Evolutionary conservation across 1,140 invertebrate species (phyloP).

Genomic region (Popillia japonica): DNA sequence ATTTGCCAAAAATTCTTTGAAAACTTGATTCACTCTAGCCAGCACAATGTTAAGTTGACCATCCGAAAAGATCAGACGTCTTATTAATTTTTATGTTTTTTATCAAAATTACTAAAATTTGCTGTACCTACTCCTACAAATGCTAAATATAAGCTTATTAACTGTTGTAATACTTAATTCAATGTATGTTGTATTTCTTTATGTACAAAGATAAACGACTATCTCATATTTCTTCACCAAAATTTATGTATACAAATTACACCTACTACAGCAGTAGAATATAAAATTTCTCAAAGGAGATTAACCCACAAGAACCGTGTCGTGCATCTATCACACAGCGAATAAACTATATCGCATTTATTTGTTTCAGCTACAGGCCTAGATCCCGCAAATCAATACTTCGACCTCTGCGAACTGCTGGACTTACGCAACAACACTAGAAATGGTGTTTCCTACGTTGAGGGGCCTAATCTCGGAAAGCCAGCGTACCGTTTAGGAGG

Average conservation of each 20-base stretch:
- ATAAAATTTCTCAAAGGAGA: conserved; percentile 2
- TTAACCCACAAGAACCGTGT: not conserved
- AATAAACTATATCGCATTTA: conserved; percentile 38
- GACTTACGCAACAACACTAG: conserved; percentile 28
- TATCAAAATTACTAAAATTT: too few relatives aligned
- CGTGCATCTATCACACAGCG: not conserved
- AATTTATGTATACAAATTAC: not conserved
- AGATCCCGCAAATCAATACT: conserved; percentile 46
- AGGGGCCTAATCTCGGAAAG: conserved; percentile 4
- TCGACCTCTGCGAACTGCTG: conserved; percentile 35
- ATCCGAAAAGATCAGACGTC: too few relatives aligned
- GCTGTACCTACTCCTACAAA: too few relatives aligned
- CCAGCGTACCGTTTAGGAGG: conserved; percentile 23
- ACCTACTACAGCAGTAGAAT: not conserved
- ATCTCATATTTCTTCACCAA: too few relatives aligned
- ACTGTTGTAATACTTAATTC: too few relatives aligned
- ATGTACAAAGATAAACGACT: too few relatives aligned
- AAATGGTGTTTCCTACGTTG: conserved; percentile 23
- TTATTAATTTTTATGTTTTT: too few relatives aligned
- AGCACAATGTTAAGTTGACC: too few relatives aligned
- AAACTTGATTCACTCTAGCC: too few relatives aligned
- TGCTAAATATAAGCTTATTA: too few relatives aligned
- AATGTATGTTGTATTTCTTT: too few relatives aligned
- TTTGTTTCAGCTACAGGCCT: conserved; percentile 56
- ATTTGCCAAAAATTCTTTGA: too few relatives aligned